phyloP scores from a whole-genome alignment of 2,888 invertebrate species.

The Anodontia alba region DNA sequence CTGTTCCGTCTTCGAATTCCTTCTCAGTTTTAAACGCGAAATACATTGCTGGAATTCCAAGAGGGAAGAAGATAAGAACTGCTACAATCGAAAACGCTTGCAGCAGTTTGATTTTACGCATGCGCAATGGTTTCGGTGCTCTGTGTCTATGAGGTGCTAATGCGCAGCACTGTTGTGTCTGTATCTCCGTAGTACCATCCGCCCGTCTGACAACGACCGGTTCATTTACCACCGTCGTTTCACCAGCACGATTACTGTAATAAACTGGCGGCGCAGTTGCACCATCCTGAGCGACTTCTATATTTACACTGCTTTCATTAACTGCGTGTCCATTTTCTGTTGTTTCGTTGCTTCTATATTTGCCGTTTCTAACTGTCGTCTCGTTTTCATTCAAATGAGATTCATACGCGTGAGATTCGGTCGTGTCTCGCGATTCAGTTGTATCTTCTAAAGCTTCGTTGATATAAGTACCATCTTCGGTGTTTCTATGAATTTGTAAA shows the following conservation, averaged over 20 bases:
- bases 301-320: conserved; percentile 8
- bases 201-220: conserved; percentile 58
- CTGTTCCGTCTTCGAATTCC: conserved; percentile 74
- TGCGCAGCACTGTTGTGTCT: conserved; percentile 63
- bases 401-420: neutral
- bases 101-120: conserved; percentile 64
- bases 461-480: neutral
- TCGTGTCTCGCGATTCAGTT: neutral
- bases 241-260: conserved; percentile 62
- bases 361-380: neutral
- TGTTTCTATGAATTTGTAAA: neutral
- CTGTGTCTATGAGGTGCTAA: conserved; percentile 57
- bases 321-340: neutral
- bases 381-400: neutral
- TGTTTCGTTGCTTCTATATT: neutral
- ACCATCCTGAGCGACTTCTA: conserved; percentile 2
- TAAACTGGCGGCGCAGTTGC: conserved; percentile 50
- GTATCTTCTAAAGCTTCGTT: neutral
- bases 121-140: conserved; percentile 58
- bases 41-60: conserved; percentile 74
- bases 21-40: conserved; percentile 72
- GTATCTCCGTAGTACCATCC: conserved; percentile 64
- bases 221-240: conserved; percentile 62
- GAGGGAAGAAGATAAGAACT: conserved; percentile 77
- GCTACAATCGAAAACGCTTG: conserved; percentile 73